Base-by-base conservation (phyloP, 2,888 invertebrate species). In the Carcina quercana region DNA sequence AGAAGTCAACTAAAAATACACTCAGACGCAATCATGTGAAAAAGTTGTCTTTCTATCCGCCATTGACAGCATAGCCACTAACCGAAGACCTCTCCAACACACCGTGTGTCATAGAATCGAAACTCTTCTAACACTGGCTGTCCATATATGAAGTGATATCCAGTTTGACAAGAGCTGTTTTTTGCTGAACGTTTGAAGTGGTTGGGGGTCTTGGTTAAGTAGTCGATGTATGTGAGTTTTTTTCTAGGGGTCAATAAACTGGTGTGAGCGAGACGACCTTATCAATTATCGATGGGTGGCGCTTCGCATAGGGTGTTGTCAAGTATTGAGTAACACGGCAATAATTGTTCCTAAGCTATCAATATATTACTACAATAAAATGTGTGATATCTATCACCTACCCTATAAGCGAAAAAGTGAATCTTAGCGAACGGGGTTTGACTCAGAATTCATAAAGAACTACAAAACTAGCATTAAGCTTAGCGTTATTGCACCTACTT, bases 181-280 rank as follows among this genome's bases (percentile, higher is more conserved):
- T 12, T 28, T n/a, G 5, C n/a, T n/a, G n/a, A n/a, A n/a, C n/a
- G n/a, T n/a, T n/a, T n/a, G n/a, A n/a, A n/a, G n/a, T n/a, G n/a
- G n/a, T n/a, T 2, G 5, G 12, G 11, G 24, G 6, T 32, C 42
- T 25, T 21, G 13, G 14, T 27, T 20, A 28, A 32, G 13, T 37
- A 30, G 42, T 13, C 15, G 15, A 26, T 17, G 17, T 24, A 13
- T 39, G 37, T 42, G 45, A 37, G 45, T 56, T 61, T 62, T 68
- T 69, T 72, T 63, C 49, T 56, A 40, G 47, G 42, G 79, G 60
- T 79, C 78, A 71, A 68, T 63, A 66, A 69, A 73, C 80, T 60
- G 36, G 61, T 60, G 68, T 50, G 68, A 71, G 72, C 34, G 70
- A 67, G 70, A 70, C 60, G 58, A 67, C 66, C 64, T 68, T 74